Evolutionary conservation across 2,888 invertebrate species (phyloP).

Genomic region (Cylloceria caligata): DNA sequence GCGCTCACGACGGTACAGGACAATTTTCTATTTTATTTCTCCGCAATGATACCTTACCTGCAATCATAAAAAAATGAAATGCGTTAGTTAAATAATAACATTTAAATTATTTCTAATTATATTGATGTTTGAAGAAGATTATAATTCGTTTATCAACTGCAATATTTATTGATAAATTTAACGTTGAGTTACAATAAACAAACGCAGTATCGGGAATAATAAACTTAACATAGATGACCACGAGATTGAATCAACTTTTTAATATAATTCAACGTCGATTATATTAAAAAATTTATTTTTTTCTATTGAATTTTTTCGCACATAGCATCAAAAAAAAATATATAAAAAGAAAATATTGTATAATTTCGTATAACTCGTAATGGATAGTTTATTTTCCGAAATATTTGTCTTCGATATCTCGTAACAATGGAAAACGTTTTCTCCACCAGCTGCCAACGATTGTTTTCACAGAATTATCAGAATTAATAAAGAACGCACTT

Average conservation of each 20-base stretch:
- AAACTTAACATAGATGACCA: background rate
- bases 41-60: constrained; percentile 62
- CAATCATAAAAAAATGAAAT: constrained; percentile 42
- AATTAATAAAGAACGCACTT: background rate
- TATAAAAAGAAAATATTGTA: background rate
- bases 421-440: constrained; percentile 6
- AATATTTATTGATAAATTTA: too few relatives aligned
- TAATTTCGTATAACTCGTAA: background rate
- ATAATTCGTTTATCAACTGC: background rate
- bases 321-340: background rate
- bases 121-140: background rate
- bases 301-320: background rate
- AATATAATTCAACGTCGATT: background rate
- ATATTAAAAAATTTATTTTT: background rate
- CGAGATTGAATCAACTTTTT: background rate
- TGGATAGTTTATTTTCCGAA: background rate
- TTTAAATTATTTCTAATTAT: background rate
- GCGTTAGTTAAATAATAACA: background rate
- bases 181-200: background rate
- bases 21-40: background rate
- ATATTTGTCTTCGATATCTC: constrained; percentile 18
- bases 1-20: background rate
- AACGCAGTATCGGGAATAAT: background rate
- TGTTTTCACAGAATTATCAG: background rate
- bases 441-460: background rate